A percentile compares a stretch with the other conserved stretches of the same genome.
Conservation (phyloP, 2,888 invertebrate species). For the Campopleginae sp. region DNA sequence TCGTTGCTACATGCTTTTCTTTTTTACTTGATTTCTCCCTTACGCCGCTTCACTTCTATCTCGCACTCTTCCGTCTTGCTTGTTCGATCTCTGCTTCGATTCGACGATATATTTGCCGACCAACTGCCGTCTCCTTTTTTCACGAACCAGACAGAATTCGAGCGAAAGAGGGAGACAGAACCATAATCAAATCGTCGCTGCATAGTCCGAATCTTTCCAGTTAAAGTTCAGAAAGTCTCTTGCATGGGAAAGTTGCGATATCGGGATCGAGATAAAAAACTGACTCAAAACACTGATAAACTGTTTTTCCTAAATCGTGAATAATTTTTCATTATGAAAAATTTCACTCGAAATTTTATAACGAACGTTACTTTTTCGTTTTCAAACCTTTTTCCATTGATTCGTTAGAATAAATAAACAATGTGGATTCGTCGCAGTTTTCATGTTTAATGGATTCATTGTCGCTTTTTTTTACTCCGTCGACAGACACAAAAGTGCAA, state of each 20-base stretch:
- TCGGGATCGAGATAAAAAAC: not conserved
- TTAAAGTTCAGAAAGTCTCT: not conserved
- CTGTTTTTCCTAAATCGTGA: not conserved
- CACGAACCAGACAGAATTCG: not conserved
- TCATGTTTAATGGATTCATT: not conserved
- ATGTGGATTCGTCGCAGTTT: not conserved
- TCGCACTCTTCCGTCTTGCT: not conserved
- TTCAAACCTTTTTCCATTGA: not conserved
- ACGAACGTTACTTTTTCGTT: not conserved
- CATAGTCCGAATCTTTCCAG: not conserved
- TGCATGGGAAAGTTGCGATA: not conserved
- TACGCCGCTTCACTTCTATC: not conserved
- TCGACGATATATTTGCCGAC: slow-evolving; percentile 65
- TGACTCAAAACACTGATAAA: not conserved
- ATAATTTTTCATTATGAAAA: not conserved
- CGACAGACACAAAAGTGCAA: not conserved
- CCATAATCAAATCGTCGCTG: slow-evolving; percentile 10
- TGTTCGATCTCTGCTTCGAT: slow-evolving; percentile 33
- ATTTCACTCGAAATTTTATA: not conserved
- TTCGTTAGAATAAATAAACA: not conserved
- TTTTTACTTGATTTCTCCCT: slow-evolving; percentile 23
- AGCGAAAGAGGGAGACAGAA: not conserved
- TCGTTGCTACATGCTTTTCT: slow-evolving; percentile 34
- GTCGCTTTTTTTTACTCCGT: not conserved
- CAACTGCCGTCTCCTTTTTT: slow-evolving; percentile 27